Base-by-base conservation (phyloP, 2,113 vertebrate species). In the Rallus limicola region DNA sequence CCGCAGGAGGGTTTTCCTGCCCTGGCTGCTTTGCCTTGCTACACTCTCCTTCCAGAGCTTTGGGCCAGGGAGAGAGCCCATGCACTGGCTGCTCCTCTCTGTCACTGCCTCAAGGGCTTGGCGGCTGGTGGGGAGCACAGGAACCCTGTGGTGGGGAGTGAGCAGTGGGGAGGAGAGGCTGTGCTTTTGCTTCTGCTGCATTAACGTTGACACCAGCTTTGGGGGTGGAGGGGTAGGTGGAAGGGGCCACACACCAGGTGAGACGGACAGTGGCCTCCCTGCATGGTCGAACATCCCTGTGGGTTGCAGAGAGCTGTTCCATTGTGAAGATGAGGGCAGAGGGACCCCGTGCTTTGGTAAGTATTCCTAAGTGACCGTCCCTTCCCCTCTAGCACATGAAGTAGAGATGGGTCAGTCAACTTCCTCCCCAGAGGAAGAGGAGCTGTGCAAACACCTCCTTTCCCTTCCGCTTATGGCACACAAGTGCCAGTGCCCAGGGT, bases 341-440 rank as follows among this genome's bases (percentile, higher is more conserved):
- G 59, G 44, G 34, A 44, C 24, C 12, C n/a, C 0, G 0, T 13
- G 10, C 4, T 11, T 33, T 19, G 62, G 12, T 15, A 15, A 38
- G 60, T 29, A 8, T 38, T n/a, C 11, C 1, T 55, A 26, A 60
- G 42, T 0, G 0, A 11, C 18, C 0, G 0, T 36, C 34, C 19
- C 33, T 33, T 58, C 56, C 25, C 83, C 31, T 21, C 5, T 10
- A 4, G 50, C 38, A 11, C 3, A 0, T 18, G 6, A 48, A 33
- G 36, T 2, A 21, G 75, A 59, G 28, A 10, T 8, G 42, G 36
- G 72, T 36, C 63, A 40, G 34, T 31, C 21, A 2, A 0, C 50
- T 21, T 46, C 67, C 38, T 82, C 34, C 48, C 13, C 0, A 2
- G 23, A 76, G 82, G 16, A 60, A 3, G 64, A 44, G 21, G 46